These are phyloP conservation scores for Pimpla rufipes DNA, from an alignment of 2,888 invertebrate genomes.

Conservation along the genomic window DNA sequence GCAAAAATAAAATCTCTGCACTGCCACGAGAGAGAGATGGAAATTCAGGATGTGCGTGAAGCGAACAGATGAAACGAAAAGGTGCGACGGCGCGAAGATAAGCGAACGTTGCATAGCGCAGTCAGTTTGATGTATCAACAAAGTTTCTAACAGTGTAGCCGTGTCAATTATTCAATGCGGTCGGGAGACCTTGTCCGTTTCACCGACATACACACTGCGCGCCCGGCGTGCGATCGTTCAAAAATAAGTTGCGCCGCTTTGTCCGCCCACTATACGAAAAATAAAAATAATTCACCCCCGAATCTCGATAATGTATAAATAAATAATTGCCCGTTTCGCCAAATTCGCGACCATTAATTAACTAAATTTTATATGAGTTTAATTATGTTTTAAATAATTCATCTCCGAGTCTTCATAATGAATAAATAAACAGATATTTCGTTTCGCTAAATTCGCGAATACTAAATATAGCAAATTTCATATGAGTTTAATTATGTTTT, in stretches of 20 bases:
- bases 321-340: too few species aligned
- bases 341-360: too few species aligned
- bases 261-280: conserved; percentile 20
- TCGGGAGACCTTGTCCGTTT: conserved; percentile 66
- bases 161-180: conserved; percentile 67
- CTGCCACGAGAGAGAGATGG: background rate
- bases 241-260: conserved; percentile 49
- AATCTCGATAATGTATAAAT: too few species aligned
- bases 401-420: too few species aligned
- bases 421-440: too few species aligned
- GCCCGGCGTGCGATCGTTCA: conserved; percentile 35
- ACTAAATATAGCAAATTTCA: too few species aligned
- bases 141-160: conserved; percentile 59
- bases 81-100: background rate
- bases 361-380: too few species aligned
- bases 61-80: conserved; percentile 2
- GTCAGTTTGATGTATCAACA: conserved; percentile 49
- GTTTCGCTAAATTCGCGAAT: too few species aligned
- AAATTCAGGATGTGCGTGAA: background rate
- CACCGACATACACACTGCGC: conserved; percentile 26
- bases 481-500: too few species aligned
- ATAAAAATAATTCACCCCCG: background rate
- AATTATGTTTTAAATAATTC: too few species aligned
- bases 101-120: background rate
- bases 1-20: too few species aligned